Conservation (phyloP, 2,888 invertebrate genomes). For the Himalopsyche kuldschensis region DNA sequence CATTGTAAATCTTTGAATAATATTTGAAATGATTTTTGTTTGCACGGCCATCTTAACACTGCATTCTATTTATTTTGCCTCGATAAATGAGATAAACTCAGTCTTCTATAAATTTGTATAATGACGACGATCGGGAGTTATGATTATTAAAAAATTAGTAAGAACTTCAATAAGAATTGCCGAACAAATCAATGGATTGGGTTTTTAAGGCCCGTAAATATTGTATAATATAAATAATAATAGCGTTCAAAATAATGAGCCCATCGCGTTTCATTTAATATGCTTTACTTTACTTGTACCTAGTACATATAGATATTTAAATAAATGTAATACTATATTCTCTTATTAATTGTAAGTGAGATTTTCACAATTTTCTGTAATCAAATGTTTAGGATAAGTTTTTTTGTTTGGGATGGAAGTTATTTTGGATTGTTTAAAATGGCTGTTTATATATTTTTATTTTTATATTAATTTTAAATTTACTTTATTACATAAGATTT, state of each 20-base stretch:
- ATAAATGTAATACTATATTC: not conserved
- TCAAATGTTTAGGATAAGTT: not conserved
- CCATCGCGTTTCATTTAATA: not conserved
- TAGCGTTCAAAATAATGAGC: not conserved
- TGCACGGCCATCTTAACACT: too few species aligned
- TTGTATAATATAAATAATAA: not conserved
- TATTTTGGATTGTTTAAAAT: not conserved
- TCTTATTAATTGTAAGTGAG: not conserved
- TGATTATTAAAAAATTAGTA: not conserved
- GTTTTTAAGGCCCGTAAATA: not conserved
- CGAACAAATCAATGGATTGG: constrained; percentile 14
- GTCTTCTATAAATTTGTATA: not conserved
- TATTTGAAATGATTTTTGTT: too few species aligned
- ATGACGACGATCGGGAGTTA: not conserved
- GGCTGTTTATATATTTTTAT: not conserved
- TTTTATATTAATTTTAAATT: not conserved
- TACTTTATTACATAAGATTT: not conserved
- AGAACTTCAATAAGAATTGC: constrained; percentile 10
- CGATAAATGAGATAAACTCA: too few species aligned
- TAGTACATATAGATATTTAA: not conserved
- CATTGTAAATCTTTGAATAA: too few species aligned
- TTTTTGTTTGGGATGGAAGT: not conserved
- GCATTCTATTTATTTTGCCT: too few species aligned
- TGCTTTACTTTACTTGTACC: not conserved
- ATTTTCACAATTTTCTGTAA: not conserved